Base-by-base conservation (phyloP, 92 coral and sea anemone genomes). In the Phenganax subtilis region DNA sequence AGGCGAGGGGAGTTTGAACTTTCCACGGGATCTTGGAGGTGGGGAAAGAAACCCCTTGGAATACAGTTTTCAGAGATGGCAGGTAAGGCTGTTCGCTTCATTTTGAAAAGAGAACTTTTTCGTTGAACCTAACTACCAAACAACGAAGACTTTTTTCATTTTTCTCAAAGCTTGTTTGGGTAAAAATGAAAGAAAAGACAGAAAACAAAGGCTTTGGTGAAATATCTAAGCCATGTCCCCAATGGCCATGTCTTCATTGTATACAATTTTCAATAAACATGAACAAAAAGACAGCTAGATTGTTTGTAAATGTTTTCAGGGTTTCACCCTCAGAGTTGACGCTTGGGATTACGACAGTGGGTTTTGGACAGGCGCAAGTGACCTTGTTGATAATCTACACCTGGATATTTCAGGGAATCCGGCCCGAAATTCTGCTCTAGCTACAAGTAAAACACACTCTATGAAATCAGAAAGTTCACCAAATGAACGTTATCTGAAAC, bases 301-400 rank as follows among this genome's bases (percentile, higher is more conserved):
- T 37, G 47, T 37, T 37, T 37, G 47, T 37, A 2, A 37, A 37
- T 37, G n/a, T 55, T 55, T 84, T 4, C 57, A 90, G 96, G 96
- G 91, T 20, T 85, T 78, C 52, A 87, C 87, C 55, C 81, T 93
- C 14, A 87, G 65, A 11, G 75, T 93, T 3, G 96, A 93, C 57
- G 90, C 91, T 12, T 93, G 97, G 97, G 97, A 93, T 86, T 90
- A 91, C 62, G 97, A 93, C 76, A 81, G 82, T 12, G 90, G 91
- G 11, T 85, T 81, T 4, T 77, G 91, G 14, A 76, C 80, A 25
- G 96, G 97, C n/a, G 57, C 88, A 0, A 91, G 87, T 29, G 97
- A 91, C 58, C 86, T 87, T n/a, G 93, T 93, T 0, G 97, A 93
- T 83, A 89, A 86, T 53, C 86, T 91, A 63, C 75, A 88, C 8